Evolutionary conservation across 2,113 vertebrate genomes (phyloP), one percentile per base, ranked within the genome.

Genomic region (Sardina pilchardus): DNA sequence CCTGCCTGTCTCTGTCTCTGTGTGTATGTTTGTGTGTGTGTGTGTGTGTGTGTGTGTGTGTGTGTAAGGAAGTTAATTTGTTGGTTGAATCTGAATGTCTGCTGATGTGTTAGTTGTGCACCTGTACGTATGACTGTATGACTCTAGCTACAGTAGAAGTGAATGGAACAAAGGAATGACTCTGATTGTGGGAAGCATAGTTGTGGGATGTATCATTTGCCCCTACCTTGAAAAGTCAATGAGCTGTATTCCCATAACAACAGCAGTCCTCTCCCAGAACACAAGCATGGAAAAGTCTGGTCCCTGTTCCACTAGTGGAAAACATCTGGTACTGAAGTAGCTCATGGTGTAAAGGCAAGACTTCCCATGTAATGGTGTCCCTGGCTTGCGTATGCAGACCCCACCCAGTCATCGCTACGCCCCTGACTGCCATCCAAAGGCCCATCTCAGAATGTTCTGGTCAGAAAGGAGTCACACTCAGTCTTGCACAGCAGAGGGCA

Each of bases 1-100:
- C 63, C 30, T 75, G 82, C 81, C 36, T 81, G 39, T 81, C n/a
- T 87, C 14, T 82, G 45, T 82, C 45, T 82, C 2, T 24, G 48
- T 83, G 50, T 59, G 82, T 59, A 16, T 19, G 16, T 83, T 3
- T 56, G 16, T 53, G 12, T 36, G 26, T 39, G 8, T 19, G 6
- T 82, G 45, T 82, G 82, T 82, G 26, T 2, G 34, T 2, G 26
- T 83, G 1, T 39, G 3, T 63, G 16, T 26, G 4, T 81, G 80
- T 81, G 59, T 63, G 21, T 63, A 0, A n/a, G 7, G 21, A 8
- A 34, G 67, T 36, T 30, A 16, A 6, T 71, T 9, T 34, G 1
- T 71, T 30, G n/a, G 21, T 59, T 53, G 14, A 53, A 14, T 53
- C 48, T 17, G 14, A 16, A 53, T 53, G 48, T 53, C 2, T 14